Conservation (phyloP, 2,888 invertebrate species). For the Torymus auratus region DNA sequence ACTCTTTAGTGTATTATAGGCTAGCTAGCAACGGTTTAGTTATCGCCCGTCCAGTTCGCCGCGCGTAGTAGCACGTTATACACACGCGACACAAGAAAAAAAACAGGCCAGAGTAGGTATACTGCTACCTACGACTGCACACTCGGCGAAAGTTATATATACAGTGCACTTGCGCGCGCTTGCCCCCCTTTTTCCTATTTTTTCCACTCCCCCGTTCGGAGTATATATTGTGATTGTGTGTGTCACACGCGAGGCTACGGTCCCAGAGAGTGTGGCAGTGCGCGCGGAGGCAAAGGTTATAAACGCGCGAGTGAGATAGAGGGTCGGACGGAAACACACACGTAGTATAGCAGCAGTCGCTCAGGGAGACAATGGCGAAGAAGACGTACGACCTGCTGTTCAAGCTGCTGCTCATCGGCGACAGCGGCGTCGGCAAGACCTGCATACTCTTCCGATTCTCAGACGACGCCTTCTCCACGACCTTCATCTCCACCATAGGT, state of each 20-base stretch:
- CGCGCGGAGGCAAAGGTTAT: neutral
- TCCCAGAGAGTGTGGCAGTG: neutral
- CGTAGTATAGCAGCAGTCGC: too few species aligned
- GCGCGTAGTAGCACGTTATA: neutral
- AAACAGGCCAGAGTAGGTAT: too few species aligned
- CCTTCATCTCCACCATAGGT: constrained; percentile 98
- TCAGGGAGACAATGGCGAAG: constrained; percentile 86
- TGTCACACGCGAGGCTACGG: neutral
- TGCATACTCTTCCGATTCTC: constrained; percentile 96
- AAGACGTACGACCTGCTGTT: constrained; percentile 96
- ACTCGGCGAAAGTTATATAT: too few species aligned
- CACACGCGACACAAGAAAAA: neutral
- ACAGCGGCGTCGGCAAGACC: constrained; percentile 96
- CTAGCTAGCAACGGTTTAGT: constrained; percentile 18
- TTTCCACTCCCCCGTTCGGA: neutral
- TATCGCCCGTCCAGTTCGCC: neutral
- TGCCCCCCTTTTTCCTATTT: neutral
- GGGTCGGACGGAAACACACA: neutral
- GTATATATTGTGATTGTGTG: neutral
- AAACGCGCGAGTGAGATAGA: neutral
- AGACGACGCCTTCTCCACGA: constrained; percentile 95
- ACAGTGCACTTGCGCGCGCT: neutral
- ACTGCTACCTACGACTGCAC: too few species aligned
- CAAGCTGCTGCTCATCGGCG: constrained; percentile 94
- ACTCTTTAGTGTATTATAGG: too few species aligned